Conservation (phyloP, 2,113 vertebrate genomes). For the Corydoras maculifer region DNA sequence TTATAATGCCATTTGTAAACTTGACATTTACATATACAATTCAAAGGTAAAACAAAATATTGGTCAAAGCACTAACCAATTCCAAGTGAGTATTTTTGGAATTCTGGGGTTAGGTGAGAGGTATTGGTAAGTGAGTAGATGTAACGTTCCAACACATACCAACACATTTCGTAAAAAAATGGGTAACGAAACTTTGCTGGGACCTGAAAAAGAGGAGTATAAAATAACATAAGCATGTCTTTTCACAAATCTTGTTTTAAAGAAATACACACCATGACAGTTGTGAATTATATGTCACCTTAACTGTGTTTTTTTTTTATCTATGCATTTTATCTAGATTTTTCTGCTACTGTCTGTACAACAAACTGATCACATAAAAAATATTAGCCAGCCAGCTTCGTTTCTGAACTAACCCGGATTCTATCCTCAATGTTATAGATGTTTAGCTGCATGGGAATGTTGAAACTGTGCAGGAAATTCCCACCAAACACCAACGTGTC, state of each 20-base stretch:
- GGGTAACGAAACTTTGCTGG: slow-evolving; percentile 96
- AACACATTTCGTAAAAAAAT: slow-evolving; percentile 98
- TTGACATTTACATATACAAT: no score
- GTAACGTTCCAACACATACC: slow-evolving; percentile 95
- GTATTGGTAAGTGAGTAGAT: slow-evolving; percentile 88
- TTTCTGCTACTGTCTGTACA: no score
- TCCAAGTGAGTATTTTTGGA: slow-evolving; percentile 89
- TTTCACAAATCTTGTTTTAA: no score
- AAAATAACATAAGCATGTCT: background rate
- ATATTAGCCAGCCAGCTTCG: no score
- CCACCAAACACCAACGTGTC: slow-evolving; percentile 95
- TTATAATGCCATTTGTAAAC: no score
- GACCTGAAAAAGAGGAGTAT: slow-evolving; percentile 64
- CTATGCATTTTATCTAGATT: background rate
- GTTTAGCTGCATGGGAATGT: slow-evolving; percentile 89
- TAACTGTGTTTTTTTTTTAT: no score
- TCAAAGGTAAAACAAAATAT: no score
- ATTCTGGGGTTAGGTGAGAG: slow-evolving; percentile 91
- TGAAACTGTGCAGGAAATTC: slow-evolving; percentile 68
- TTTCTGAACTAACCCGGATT: slow-evolving; percentile 74
- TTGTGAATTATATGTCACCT: no score
- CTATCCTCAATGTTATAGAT: slow-evolving; percentile 97
- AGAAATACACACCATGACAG: no score
- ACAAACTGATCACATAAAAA: no score
- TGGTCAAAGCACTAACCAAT: slow-evolving; percentile 71